Evolutionary conservation across 1,140 invertebrate species (phyloP), one percentile per base, ranked within the genome.

Genomic region (Drosophila santomea): DNA sequence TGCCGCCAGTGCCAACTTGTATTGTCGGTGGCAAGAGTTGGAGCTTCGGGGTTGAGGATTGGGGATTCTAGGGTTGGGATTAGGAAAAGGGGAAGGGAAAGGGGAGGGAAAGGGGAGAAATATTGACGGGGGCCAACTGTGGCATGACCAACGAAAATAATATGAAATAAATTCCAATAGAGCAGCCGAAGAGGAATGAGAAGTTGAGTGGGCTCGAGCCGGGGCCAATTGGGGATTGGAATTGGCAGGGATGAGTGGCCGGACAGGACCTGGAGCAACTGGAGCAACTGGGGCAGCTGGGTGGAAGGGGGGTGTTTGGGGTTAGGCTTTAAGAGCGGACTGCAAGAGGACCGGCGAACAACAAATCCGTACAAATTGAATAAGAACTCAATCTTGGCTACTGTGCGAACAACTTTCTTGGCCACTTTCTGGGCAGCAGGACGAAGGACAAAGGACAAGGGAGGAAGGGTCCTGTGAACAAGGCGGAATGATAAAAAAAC

Each of bases 351-450:
- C 73, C 78, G 62, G 62, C 78, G 44, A 58, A 55, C 55, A 73
- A 78, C 68, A 88, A 88, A 88, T 88, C 84, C 84, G 68, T 80
- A 88, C 84, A 88, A 88, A 88, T 88, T 88, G 84, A 88, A 88
- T 88, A 88, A 88, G 84, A 89, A 88, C 84, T 88, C 84, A 88
- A 88, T 88, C 84, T 84, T 88, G 84, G 84, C 84, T 89, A 88
- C 84, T 88, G 84, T 88, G 79, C 81, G 86, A 88, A 77, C 76
- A 88, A 82, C 57, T 85, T 77, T 72, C 35, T 45, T 63, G 32
- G 43, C 14, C 32, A 20, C 20, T 20, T 20, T 20, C 20, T 20
- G 32, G 15, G 15, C 38, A 17, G 25, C 38, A 28, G 45, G 38
- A 32, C 51, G 39, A 52, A 51, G 25, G 23, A 4, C 23, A 2